A percentile compares a stretch with the other conserved stretches of the same genome.
phyloP scores from a whole-genome alignment of 2,888 invertebrate species.

The Andrena praecox region DNA sequence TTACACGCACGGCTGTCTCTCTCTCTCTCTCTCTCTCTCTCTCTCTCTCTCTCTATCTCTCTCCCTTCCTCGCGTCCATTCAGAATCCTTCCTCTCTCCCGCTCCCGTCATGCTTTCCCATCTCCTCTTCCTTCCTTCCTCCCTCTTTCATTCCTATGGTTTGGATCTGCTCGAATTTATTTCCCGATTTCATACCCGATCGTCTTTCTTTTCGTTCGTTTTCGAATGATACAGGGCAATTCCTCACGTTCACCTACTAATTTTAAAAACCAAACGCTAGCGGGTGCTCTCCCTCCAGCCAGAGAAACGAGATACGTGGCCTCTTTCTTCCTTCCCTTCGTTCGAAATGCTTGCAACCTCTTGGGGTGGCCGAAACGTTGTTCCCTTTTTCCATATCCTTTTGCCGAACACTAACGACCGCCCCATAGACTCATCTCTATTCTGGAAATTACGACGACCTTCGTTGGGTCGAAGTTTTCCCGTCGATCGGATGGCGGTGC shows the following conservation, averaged over 20 bases:
- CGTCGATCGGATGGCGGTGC: no score
- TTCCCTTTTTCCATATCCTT: constrained; percentile 1
- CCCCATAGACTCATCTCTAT: no score
- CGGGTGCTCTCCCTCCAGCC: constrained; percentile 81
- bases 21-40: background rate
- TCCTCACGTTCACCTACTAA: constrained; percentile 82
- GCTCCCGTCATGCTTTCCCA: constrained; percentile 16
- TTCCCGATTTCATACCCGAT: constrained; percentile 35
- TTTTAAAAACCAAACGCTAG: constrained; percentile 78
- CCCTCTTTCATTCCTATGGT: constrained; percentile 10
- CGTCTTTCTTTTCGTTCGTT: constrained; percentile 52
- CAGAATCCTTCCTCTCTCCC: constrained; percentile 6
- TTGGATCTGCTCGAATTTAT: constrained; percentile 10
- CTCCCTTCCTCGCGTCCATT: background rate
- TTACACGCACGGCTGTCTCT: constrained; percentile 54
- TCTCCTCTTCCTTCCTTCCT: constrained; percentile 7
- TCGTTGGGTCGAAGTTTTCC: no score
- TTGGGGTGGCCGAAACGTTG: background rate
- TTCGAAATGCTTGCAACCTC: no score
- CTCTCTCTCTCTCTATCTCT: background rate
- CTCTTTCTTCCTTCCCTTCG: background rate
- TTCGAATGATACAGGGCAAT: constrained; percentile 80
- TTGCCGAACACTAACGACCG: no score
- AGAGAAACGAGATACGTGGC: constrained; percentile 62
- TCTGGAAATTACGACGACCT: no score